Evolutionary conservation across 2,888 invertebrate genomes (phyloP).

Genomic region (Muscina levida): DNA sequence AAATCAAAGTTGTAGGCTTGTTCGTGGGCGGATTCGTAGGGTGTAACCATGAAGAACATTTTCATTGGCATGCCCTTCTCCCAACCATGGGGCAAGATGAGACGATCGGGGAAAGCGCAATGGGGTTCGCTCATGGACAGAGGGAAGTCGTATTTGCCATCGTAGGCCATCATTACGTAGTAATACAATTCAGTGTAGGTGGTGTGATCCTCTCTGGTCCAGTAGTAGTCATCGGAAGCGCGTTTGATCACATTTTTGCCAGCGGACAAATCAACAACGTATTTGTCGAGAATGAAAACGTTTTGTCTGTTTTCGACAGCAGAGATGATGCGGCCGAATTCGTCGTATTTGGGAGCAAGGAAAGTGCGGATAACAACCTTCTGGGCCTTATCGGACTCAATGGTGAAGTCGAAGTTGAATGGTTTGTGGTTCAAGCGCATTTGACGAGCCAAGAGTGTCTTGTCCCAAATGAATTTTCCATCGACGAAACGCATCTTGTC

Average conservation of each 20-base stretch:
- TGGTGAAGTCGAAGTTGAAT: slow-evolving; percentile 83
- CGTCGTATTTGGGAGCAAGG: slow-evolving; percentile 86
- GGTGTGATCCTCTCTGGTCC: slow-evolving; percentile 82
- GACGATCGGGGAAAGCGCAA: slow-evolving; percentile 83
- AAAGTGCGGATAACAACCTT: slow-evolving; percentile 84
- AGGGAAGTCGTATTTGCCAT: slow-evolving; percentile 79
- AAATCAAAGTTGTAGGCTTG: slow-evolving; percentile 79
- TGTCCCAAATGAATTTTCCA: slow-evolving; percentile 76
- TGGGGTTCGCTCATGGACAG: slow-evolving; percentile 80
- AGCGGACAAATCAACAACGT: slow-evolving; percentile 82
- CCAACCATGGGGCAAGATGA: slow-evolving; percentile 84
- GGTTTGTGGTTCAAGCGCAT: slow-evolving; percentile 85
- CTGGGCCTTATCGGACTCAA: slow-evolving; percentile 82
- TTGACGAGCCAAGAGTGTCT: slow-evolving; percentile 81
- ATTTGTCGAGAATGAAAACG: slow-evolving; percentile 84
- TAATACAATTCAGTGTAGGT: slow-evolving; percentile 79
- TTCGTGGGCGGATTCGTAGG: slow-evolving; percentile 75
- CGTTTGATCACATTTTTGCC: slow-evolving; percentile 79
- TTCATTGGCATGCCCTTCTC: slow-evolving; percentile 83
- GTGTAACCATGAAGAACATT: slow-evolving; percentile 82
- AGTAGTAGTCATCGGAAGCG: slow-evolving; percentile 70
- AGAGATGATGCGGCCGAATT: slow-evolving; percentile 80
- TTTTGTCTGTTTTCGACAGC: slow-evolving; percentile 82
- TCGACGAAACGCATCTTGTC: slow-evolving; percentile 69
- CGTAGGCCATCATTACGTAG: slow-evolving; percentile 79